Base-by-base conservation (phyloP, 1,140 invertebrate species). In the honey bee (Apis mellifera) region DNA sequence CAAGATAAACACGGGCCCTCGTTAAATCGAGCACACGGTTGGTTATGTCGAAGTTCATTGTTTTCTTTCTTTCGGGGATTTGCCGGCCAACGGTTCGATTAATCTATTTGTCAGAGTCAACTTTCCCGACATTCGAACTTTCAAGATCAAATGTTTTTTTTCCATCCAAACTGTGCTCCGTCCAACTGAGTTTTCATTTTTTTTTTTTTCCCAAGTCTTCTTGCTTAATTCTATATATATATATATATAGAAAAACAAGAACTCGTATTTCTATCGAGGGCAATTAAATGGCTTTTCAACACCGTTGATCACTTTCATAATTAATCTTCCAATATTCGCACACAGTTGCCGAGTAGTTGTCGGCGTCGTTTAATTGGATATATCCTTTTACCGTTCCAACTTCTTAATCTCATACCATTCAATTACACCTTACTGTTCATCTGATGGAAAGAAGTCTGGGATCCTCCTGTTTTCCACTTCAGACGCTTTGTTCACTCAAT, bases 241-340 rank as follows among this genome's bases (percentile, higher is more conserved):
- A 42, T 42, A 42, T 42, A 42, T 0, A 5, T 0, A 42, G 32
- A 42, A 42, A 7, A 42, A 42, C 32, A 42, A 42, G 32, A 42
- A 32, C 32, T 32, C 2, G 32, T 7, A 66, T 50, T 32, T 65
- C 69, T 72, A 71, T 42, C 64, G 50, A 54, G 57, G 52, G 32
- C 5, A 62, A 72, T n/a, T 26, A 50, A 26, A 78, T 19, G 55
- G 32, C 65, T 50, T 50, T 48, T 55, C 32, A 23, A 55, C 64
- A n/a, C 54, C n/a, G 26, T 54, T 60, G 66, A 71, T 78, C 68
- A 71, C 54, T 42, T 60, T 17, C 66, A 60, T 85, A 75, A 86
- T 86, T 85, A 81, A 57, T 26, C 71, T 74, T 82, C 50, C 72
- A 76, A 85, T 85, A 85, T 85, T 77, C 60, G 55, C 57, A 60